A percentile compares a stretch with the other conserved stretches of the same genome.
Conservation (phyloP, 2,888 invertebrate genomes). For the Ernsta delagoae region DNA sequence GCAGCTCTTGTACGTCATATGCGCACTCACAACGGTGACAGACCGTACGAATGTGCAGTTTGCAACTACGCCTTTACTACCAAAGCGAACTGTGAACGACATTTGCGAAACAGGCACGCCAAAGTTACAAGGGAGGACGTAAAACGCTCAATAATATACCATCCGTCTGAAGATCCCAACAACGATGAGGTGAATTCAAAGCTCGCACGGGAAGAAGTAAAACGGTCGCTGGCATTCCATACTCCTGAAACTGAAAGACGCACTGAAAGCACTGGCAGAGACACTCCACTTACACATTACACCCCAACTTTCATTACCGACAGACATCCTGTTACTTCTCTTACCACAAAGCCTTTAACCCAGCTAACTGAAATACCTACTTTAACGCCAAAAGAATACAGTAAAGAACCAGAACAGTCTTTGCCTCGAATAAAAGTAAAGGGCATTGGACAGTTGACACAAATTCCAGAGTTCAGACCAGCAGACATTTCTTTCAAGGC, state of each 20-base stretch:
- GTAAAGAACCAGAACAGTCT: constrained; percentile 54
- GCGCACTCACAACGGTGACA: constrained; percentile 97
- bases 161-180: constrained; percentile 93
- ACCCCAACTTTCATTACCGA: constrained; percentile 75
- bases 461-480: constrained; percentile 79
- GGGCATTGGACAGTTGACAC: constrained; percentile 86
- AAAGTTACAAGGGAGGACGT: constrained; percentile 95
- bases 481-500: constrained; percentile 64
- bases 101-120: constrained; percentile 95
- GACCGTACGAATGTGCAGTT: constrained; percentile 97
- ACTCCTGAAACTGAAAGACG: constrained; percentile 80
- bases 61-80: constrained; percentile 99
- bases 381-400: constrained; percentile 64
- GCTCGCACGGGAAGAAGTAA: constrained; percentile 81
- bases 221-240: constrained; percentile 82
- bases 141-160: constrained; percentile 94
- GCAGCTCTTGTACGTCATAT: constrained; percentile 96
- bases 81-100: constrained; percentile 98
- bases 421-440: constrained; percentile 85
- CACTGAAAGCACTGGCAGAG: constrained; percentile 67
- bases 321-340: constrained; percentile 72
- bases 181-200: constrained; percentile 88
- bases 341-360: constrained; percentile 58
- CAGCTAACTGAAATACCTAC: constrained; percentile 55
- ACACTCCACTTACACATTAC: constrained; percentile 75